Conservation (phyloP, 2,113 vertebrate genomes). For the Columba janthina region DNA sequence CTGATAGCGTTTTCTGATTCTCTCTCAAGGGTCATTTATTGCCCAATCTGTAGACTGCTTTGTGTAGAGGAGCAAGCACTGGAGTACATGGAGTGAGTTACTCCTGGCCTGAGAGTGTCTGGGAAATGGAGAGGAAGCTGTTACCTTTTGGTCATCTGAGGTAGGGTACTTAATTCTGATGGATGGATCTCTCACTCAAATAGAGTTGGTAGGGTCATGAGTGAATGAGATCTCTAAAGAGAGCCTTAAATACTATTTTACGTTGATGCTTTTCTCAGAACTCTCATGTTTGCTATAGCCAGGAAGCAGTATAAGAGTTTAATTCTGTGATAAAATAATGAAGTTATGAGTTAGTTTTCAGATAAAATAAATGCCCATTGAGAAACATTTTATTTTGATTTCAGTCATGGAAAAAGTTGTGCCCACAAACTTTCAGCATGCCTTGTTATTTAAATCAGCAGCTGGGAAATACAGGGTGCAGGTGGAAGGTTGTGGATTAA, state of each 20-base stretch:
- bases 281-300: neutral
- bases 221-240: neutral
- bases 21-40: neutral
- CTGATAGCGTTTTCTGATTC: neutral
- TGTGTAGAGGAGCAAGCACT: neutral
- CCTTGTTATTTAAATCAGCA: neutral
- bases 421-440: neutral
- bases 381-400: neutral
- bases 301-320: neutral
- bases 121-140: neutral
- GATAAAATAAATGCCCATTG: neutral
- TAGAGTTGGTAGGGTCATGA: neutral
- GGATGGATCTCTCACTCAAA: neutral
- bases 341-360: neutral
- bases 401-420: neutral
- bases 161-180: neutral
- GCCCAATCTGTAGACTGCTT: neutral
- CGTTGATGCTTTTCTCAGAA: neutral
- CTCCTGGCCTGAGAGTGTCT: no score
- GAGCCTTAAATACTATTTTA: neutral
- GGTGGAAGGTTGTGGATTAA: neutral
- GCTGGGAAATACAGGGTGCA: neutral
- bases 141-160: neutral
- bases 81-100: neutral
- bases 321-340: neutral